Conservation (phyloP, 2,888 invertebrate species). For the Therioaphis trifolii region DNA sequence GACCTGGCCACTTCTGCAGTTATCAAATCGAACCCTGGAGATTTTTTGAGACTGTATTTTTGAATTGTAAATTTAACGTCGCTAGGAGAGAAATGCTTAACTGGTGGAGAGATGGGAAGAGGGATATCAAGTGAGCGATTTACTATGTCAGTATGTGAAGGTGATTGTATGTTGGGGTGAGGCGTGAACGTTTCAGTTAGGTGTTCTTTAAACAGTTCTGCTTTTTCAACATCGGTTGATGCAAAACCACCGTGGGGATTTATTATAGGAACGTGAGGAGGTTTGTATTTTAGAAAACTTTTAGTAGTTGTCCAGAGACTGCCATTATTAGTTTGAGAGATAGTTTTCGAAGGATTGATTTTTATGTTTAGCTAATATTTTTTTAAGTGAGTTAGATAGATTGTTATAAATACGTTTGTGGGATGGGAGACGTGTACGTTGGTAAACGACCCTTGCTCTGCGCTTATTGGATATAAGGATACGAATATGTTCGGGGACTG, state of each 20-base stretch:
- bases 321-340: neutral
- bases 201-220: neutral
- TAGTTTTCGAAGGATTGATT: neutral
- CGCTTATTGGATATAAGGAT: neutral
- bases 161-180: neutral
- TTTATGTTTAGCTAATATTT: neutral
- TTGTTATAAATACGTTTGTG: conserved; percentile 1
- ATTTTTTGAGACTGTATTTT: neutral
- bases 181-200: neutral
- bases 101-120: neutral
- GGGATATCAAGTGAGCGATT: conserved; percentile 3
- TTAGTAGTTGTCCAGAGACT: neutral
- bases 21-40: conserved; percentile 8
- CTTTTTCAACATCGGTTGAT: neutral
- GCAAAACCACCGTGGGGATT: neutral
- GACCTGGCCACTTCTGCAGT: neutral
- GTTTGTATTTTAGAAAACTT: neutral
- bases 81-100: neutral
- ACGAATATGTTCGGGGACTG: neutral
- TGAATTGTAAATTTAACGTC: conserved; percentile 14
- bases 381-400: neutral
- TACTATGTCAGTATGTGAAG: neutral
- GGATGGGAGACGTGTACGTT: neutral
- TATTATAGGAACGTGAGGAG: neutral
- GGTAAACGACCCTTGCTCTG: neutral